phyloP scores from a whole-genome alignment of 2,888 invertebrate genomes.

The Calameuta idolon region DNA sequence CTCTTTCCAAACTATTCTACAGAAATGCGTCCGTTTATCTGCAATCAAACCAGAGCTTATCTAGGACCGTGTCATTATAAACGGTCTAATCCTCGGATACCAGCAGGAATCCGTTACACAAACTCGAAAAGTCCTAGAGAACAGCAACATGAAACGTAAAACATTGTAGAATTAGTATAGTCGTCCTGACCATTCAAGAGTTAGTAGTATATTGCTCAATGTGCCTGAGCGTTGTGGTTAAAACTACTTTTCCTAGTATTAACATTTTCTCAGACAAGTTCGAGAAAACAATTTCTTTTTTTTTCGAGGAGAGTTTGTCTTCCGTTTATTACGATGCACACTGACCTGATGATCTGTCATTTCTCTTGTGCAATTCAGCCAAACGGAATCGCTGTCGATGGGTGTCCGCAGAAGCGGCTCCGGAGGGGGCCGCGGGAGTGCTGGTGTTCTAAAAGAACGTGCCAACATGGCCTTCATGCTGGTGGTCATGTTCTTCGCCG shows the following conservation, averaged over 20 bases:
- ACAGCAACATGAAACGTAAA: neutral
- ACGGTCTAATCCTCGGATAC: neutral
- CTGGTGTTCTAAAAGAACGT: slow-evolving; percentile 77
- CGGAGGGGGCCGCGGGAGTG: slow-evolving; percentile 66
- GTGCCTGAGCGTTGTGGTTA: neutral
- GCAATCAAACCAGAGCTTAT: neutral
- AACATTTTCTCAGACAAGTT: neutral
- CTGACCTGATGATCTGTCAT: neutral
- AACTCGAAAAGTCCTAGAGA: too few species aligned
- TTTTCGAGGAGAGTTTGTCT: neutral
- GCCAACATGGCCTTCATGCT: slow-evolving; percentile 91
- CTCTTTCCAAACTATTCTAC: neutral
- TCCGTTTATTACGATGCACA: neutral
- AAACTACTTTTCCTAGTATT: neutral
- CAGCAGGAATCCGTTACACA: too few species aligned
- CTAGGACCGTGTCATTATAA: neutral
- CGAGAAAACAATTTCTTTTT: neutral
- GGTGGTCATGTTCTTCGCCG: slow-evolving; percentile 90
- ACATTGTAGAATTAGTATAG: neutral
- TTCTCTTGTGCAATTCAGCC: neutral
- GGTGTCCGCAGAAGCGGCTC: slow-evolving; percentile 68
- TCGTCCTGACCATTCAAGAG: neutral
- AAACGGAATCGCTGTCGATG: slow-evolving; percentile 37
- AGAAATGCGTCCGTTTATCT: too few species aligned
- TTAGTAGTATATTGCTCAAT: neutral